These are phyloP conservation scores for Clanis bilineata DNA, from an alignment of 2,888 invertebrate species.

Conservation along the genomic window DNA sequence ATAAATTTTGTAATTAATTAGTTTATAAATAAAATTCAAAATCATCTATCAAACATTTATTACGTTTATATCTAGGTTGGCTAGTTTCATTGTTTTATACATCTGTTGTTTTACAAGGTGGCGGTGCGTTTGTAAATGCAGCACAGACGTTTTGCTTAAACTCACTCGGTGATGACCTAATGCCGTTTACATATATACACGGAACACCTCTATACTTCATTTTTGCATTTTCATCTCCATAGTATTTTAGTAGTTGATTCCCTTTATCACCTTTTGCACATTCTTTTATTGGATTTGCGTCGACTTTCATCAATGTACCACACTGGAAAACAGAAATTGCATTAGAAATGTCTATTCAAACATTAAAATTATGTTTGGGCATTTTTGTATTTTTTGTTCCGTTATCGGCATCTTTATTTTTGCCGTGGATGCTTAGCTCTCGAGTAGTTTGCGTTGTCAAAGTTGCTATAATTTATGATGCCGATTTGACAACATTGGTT, in stretches of 20 bases:
- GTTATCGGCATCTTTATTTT: too few relatives aligned
- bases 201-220: slow-evolving; percentile 42
- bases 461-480: too few relatives aligned
- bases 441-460: too few relatives aligned
- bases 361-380: too few relatives aligned
- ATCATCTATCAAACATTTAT: too few relatives aligned
- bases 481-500: too few relatives aligned
- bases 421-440: too few relatives aligned
- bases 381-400: too few relatives aligned
- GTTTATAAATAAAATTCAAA: too few relatives aligned
- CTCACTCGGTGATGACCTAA: slow-evolving; percentile 30
- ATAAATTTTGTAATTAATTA: too few relatives aligned
- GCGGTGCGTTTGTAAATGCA: slow-evolving; percentile 32
- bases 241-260: slow-evolving; percentile 37
- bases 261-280: slow-evolving; percentile 51
- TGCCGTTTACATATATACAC: slow-evolving; percentile 46
- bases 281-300: slow-evolving; percentile 41
- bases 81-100: not conserved
- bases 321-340: slow-evolving; percentile 46
- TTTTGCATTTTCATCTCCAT: slow-evolving; percentile 44
- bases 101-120: slow-evolving; percentile 3
- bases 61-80: too few relatives aligned
- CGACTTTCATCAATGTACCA: slow-evolving; percentile 37
- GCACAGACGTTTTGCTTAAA: slow-evolving; percentile 47
- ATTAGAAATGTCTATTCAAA: not conserved